A percentile compares a stretch with the other conserved stretches of the same genome.
Evolutionary conservation across 2,888 invertebrate genomes (phyloP).

Genomic region (Petrolisthes manimaculis): DNA sequence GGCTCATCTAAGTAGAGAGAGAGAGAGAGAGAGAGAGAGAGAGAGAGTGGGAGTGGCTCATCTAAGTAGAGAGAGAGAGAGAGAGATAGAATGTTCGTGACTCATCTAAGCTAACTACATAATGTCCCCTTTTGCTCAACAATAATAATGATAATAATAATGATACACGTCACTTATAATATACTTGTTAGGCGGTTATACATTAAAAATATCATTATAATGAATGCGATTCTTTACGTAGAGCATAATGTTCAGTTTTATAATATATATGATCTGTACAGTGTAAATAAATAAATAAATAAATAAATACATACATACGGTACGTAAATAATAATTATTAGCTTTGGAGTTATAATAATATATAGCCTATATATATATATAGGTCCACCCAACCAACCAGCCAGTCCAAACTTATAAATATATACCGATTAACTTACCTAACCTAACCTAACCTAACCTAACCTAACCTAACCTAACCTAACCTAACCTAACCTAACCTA

Average conservation of each 20-base stretch:
- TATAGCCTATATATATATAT: background rate
- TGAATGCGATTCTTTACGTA: slow-evolving; percentile 37
- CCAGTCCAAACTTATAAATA: too few species aligned
- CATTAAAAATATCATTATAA: background rate
- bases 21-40: background rate
- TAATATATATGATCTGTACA: too few species aligned
- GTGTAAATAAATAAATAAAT: too few species aligned
- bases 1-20: background rate
- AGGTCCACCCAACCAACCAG: background rate
- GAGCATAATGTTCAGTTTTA: slow-evolving; percentile 45
- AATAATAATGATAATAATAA: background rate
- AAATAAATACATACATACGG: too few species aligned
- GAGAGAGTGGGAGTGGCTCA: background rate
- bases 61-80: background rate
- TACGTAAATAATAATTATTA: slow-evolving; percentile 35
- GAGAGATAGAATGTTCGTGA: background rate
- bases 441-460: too few species aligned
- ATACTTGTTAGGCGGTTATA: slow-evolving; percentile 4
- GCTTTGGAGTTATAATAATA: slow-evolving; percentile 1
- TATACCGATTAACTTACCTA: too few species aligned
- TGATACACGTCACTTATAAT: slow-evolving; percentile 7
- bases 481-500: too few species aligned
- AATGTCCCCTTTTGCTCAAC: slow-evolving; percentile 38
- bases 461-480: too few species aligned
- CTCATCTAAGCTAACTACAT: background rate